Base-by-base conservation (phyloP, 1,140 invertebrate species). In the Stratiolaelaps scimitus region DNA sequence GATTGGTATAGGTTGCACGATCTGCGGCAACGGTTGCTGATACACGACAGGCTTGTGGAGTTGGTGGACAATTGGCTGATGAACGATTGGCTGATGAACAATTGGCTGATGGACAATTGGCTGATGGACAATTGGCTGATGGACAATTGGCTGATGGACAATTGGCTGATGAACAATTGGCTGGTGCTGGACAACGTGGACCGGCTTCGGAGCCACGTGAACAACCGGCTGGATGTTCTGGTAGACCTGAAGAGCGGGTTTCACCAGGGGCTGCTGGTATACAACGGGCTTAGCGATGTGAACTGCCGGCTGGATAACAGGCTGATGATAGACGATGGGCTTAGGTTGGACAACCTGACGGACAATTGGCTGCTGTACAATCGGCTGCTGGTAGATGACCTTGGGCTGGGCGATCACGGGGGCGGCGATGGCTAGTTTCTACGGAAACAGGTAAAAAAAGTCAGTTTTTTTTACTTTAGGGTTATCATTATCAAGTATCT, bases 301-400 rank as follows among this genome's bases (percentile, higher is more conserved):
- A 17, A 28, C 15, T 13, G 28, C 28, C 23, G 53, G 53, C 34
- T 40, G 34, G n/a, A n/a, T n/a, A n/a, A n/a, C n/a, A n/a, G n/a
- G n/a, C 15, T 48, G 47, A 7, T 48, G 47, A 48, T 48, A 48
- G 26, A 60, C 17, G 26, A 60, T 34, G 53, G 53, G 53, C 34
- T 60, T 60, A 26, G 26, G 53, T 23, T 60, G 53, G 5, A 40
- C 34, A 40, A 10, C 34, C 4, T 40, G 5, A 10, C 10, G 10
- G 34, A 40, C 5, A 40, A 4, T 40, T 40, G 34, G 34, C 34
- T 40, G 34, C 23, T 29, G 26, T 15, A 20, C 15, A 23, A 60
- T 60, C 7, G 47, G 47, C 15, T 48, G 47, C 47, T 48, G 47
- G 47, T 48, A 48, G 53, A 60, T 15, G 26, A 26, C 15, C 23